phyloP scores from a whole-genome alignment of 2,888 invertebrate species.

The Yponomeuta malinellus region DNA sequence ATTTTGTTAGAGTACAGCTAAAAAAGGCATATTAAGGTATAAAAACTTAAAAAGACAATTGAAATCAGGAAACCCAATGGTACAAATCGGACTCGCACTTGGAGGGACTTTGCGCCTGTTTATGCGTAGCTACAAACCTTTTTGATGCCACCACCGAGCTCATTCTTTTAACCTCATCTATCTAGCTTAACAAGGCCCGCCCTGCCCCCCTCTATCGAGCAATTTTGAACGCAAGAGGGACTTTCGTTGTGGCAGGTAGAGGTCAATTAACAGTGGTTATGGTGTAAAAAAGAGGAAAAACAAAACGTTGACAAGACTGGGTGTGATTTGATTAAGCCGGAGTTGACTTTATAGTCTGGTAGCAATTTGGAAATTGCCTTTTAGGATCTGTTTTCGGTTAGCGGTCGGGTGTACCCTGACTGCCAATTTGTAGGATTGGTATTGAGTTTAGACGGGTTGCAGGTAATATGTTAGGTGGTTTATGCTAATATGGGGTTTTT shows the following conservation, averaged over 20 bases:
- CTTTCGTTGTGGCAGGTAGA: not conserved
- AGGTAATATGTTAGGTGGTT: not conserved
- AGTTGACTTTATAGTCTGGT: constrained; percentile 69
- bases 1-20: too few species aligned
- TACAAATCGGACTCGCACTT: not conserved
- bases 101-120: not conserved
- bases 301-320: constrained; percentile 73
- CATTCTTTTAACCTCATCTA: constrained; percentile 2
- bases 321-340: constrained; percentile 72
- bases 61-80: constrained; percentile 25
- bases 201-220: not conserved
- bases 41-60: too few species aligned
- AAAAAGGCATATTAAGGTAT: too few species aligned
- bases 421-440: constrained; percentile 43
- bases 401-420: constrained; percentile 55
- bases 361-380: constrained; percentile 73
- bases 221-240: not conserved
- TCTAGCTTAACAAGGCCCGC: not conserved
- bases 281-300: constrained; percentile 46
- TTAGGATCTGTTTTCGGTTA: constrained; percentile 62
- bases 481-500: not conserved
- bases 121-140: not conserved
- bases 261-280: not conserved
- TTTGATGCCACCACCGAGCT: constrained; percentile 8
- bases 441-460: not conserved